Evolutionary conservation across 2,113 vertebrate species (phyloP).

Genomic region (Clarias macrocephalus): DNA sequence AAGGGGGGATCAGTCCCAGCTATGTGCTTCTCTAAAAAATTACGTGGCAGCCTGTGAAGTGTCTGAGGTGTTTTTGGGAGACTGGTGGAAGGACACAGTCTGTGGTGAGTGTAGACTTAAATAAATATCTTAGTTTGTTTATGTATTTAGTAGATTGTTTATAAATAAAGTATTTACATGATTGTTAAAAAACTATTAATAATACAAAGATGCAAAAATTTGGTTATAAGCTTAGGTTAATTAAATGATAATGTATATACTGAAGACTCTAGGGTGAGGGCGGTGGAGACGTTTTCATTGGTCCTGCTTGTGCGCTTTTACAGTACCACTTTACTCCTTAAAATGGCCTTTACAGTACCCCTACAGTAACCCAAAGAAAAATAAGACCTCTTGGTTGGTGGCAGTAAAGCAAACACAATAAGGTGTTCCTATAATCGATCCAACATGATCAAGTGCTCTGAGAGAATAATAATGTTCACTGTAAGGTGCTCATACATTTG

Average conservation of each 20-base stretch:
- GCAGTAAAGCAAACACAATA: no score
- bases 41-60: conserved; percentile 73
- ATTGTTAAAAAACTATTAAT: neutral
- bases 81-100: conserved; percentile 69
- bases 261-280: no score
- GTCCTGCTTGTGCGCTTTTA: no score
- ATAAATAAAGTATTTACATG: neutral
- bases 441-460: no score
- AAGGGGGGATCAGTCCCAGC: conserved; percentile 57
- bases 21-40: conserved; percentile 73
- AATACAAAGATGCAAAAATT: neutral
- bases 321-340: no score
- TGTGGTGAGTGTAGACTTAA: conserved; percentile 66
- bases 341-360: no score
- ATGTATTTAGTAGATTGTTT: neutral
- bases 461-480: no score
- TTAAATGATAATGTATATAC: neutral
- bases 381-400: no score
- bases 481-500: no score
- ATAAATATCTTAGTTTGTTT: neutral
- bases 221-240: neutral
- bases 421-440: no score
- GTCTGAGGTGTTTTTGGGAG: conserved; percentile 62
- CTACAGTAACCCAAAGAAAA: no score
- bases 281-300: no score